Evolutionary conservation across 2,888 invertebrate genomes (phyloP), one percentile per base, ranked within the genome.

Genomic region (Ramazzottius varieornatus): DNA sequence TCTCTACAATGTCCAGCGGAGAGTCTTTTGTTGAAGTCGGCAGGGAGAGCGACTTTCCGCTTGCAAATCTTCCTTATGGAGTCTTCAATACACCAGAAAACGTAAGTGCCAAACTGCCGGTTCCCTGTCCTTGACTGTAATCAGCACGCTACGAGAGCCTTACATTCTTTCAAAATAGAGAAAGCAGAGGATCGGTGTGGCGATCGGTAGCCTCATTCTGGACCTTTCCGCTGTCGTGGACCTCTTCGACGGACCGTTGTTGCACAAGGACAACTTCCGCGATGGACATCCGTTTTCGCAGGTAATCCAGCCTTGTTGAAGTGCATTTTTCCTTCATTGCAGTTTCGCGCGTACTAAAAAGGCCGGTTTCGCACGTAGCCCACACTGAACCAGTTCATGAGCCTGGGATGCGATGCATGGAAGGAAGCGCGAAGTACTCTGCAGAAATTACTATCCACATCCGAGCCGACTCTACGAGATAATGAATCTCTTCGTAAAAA

Each of bases 41-140:
- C 13, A 72, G 73, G 32, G 77, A 83, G 68, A 83, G 85, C 67
- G 87, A 94, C 78, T 98, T 96, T 79, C 87, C 96, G 0, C 83
- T 94, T 68, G 84, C 94, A 79, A 98, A 98, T 81, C 79, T 96
- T 65, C 98, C 98, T 0, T 98, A 91, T 75, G 96, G 96, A 66
- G 85, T 98, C 1, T 99, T 98, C 76, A 90, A 92, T 1, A 89
- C 91, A 0, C 70, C 78, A 64, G 79, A 82, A 68, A 84, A 92
- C 78, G 93, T 94, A 80, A 88, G 89, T 84, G n/a, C 40, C 8
- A 40, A 8, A 40, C 40, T 13, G 65, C 33, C 1, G 2, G 46
- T n/a, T n/a, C n/a, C n/a, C n/a, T n/a, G n/a, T n/a, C n/a, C n/a
- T n/a, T n/a, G n/a, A n/a, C n/a, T n/a, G n/a, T n/a, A 13, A 24